Base-by-base conservation (phyloP, 2,888 invertebrate species). In the Drosophila pegasa region DNA sequence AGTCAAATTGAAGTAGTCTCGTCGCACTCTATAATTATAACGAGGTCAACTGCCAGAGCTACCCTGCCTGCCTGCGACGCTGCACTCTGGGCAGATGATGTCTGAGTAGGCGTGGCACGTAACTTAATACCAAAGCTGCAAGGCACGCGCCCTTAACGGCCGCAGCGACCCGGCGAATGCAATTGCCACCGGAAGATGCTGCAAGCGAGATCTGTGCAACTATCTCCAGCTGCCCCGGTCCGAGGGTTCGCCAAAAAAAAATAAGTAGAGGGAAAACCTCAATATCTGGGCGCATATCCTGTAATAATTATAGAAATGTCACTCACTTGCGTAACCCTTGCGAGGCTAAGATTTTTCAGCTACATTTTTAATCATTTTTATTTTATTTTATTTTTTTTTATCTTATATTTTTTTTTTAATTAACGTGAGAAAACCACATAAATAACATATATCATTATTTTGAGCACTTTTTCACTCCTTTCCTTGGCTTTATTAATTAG, bases 71-170 rank as follows among this genome's bases (percentile, higher is more conserved):
- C 43, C 25, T 25, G 25, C 5, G 25, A 3, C 33, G 61, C 60
- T 63, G 52, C 60, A 60, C 35, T 54, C n/a, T n/a, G 22, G 52
- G 74, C 73, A 73, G 74, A 64, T 73, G 69, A 69, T 56, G 75
- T 35, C 50, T 35, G 29, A 54, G 74, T 64, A 57, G 87, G 75
- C 81, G 81, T 78, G 81, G 55, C 66, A 71, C 29, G 82, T 82
- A 82, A 82, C 88, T 65, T 73, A 87, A 82, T 82, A 82, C 70
- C 14, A 54, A 82, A 82, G 87, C 82, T 87, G 88, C 83, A 85
- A 16, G 61, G 80, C 88, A 81, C 88, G 85, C 80, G 86, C 70
- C 67, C 72, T 52, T 60, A 47, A 31, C 50, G 25, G 25, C 18
- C 50, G 37, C 70, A 72, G 73, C 70, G 14, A 40, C 41, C 8